These are phyloP conservation scores for Xiphophorus birchmanni DNA, from an alignment of 2,797 vertebrate genomes.

Conservation along the genomic window DNA sequence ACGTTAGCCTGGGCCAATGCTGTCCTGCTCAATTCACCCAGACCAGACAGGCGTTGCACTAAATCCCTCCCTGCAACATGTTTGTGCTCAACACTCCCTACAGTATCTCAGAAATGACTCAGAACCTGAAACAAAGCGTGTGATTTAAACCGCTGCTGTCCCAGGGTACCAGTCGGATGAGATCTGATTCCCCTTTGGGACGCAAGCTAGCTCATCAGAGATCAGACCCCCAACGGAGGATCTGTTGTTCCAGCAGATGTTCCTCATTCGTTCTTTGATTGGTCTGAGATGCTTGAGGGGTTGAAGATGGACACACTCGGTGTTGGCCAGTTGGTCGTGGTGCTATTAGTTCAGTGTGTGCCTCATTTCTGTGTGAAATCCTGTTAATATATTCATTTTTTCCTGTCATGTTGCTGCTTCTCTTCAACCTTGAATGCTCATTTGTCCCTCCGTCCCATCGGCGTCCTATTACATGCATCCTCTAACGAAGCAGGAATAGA, in stretches of 20 bases:
- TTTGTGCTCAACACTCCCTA: background rate
- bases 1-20: background rate
- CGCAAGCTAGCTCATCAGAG: background rate
- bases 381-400: slow-evolving; percentile 6
- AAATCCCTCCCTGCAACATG: background rate
- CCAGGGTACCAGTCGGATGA: background rate
- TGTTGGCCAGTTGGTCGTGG: background rate
- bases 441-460: slow-evolving; percentile 53
- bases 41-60: background rate
- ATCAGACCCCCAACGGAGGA: background rate
- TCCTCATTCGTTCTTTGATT: background rate
- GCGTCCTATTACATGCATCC: slow-evolving; percentile 54
- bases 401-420: slow-evolving; percentile 23
- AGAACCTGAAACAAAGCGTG: background rate
- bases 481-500: slow-evolving; percentile 68
- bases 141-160: background rate
- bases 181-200: background rate
- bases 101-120: background rate
- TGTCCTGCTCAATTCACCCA: background rate
- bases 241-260: background rate
- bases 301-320: background rate
- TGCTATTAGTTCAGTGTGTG: background rate
- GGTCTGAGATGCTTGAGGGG: background rate
- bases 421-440: slow-evolving; percentile 47
- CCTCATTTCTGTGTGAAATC: background rate